Conservation (phyloP, 2,797 vertebrate genomes). For the Synaphobranchus kaupii region DNA sequence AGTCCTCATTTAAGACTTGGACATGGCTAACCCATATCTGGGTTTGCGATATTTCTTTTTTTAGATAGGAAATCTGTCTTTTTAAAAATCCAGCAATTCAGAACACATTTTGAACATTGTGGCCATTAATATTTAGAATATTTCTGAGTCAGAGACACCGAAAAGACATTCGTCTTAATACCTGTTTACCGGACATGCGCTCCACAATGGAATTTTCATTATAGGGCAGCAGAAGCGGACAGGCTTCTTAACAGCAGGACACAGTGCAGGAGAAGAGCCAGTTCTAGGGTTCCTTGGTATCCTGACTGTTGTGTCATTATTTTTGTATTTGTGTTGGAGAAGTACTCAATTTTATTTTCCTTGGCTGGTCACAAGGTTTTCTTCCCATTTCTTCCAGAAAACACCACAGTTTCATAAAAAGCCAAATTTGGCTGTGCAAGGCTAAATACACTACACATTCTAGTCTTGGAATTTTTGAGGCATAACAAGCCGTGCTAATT, state of each 20-base stretch:
- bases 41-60: constrained; percentile 27
- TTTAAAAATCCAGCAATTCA: constrained; percentile 45
- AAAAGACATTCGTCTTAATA: constrained; percentile 41
- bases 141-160: constrained; percentile 58
- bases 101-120: constrained; percentile 49
- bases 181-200: constrained; percentile 22
- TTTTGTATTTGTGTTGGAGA: constrained; percentile 24
- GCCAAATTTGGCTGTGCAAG: neutral
- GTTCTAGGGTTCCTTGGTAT: constrained; percentile 31
- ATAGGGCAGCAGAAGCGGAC: constrained; percentile 16
- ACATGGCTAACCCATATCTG: constrained; percentile 55
- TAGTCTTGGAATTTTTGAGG: constrained; percentile 2
- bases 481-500: neutral
- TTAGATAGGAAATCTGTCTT: constrained; percentile 47
- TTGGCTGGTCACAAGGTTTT: constrained; percentile 21
- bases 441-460: neutral
- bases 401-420: constrained; percentile 1
- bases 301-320: constrained; percentile 22
- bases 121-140: constrained; percentile 55
- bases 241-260: constrained; percentile 17
- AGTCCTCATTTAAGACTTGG: constrained; percentile 10
- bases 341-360: neutral
- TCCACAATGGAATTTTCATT: constrained; percentile 36
- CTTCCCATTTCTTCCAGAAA: neutral
- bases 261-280: constrained; percentile 21